These are phyloP conservation scores for Malurus cyaneus DNA, from an alignment of 2,113 vertebrate species.

Conservation along the genomic window DNA sequence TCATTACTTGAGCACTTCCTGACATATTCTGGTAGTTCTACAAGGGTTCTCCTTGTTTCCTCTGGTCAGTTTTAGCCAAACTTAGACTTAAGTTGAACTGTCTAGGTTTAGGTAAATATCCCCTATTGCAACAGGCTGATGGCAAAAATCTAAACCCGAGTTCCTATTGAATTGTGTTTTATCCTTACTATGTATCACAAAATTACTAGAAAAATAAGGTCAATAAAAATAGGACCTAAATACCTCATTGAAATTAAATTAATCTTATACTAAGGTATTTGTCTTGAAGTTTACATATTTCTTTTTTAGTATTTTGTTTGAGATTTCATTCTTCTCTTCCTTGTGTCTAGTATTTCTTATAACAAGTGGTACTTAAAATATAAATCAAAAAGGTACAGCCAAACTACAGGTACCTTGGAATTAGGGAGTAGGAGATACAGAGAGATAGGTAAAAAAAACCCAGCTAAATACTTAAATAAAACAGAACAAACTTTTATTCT, in stretches of 20 bases:
- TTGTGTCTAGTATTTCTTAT: not conserved
- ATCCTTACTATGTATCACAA: not conserved
- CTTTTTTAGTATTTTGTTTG: not conserved
- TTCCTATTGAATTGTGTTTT: not conserved
- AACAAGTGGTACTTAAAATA: not conserved
- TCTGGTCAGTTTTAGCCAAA: not conserved
- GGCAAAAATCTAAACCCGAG: not conserved
- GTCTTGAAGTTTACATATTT: too few species aligned
- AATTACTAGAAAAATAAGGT: not conserved
- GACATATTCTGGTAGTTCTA: not conserved
- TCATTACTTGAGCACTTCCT: slow-evolving; percentile 10
- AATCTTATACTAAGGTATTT: not conserved
- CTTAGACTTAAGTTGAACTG: not conserved
- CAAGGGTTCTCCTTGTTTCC: not conserved
- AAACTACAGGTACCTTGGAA: not conserved
- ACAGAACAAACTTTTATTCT: not conserved
- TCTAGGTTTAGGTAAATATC: not conserved
- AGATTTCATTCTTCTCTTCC: not conserved
- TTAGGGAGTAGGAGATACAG: not conserved
- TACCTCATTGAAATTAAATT: not conserved
- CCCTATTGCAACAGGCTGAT: not conserved
- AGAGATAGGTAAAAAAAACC: not conserved
- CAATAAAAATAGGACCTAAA: not conserved
- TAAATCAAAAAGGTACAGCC: slow-evolving; percentile 1
- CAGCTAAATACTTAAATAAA: not conserved